Conservation (phyloP, 2,113 vertebrate species). For the Rhinoptilus africanus region DNA sequence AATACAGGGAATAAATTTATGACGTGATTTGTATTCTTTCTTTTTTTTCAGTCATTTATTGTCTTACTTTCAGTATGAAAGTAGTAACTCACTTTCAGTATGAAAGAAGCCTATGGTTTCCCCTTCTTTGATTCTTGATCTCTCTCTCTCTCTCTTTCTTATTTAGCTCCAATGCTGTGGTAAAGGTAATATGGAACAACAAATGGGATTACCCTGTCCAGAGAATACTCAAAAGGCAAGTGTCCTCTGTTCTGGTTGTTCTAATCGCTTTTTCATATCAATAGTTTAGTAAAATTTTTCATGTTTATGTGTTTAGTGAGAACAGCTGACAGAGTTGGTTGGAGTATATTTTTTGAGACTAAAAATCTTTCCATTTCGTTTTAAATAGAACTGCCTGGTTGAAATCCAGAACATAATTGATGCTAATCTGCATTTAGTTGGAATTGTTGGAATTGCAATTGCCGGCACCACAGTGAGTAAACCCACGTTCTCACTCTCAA, state of each 20-base stretch:
- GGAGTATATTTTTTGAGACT: neutral
- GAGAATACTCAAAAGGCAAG: slow-evolving; percentile 73
- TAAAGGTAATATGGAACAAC: slow-evolving; percentile 65
- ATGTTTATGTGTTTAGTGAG: neutral
- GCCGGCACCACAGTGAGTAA: slow-evolving; percentile 92
- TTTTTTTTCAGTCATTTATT: neutral
- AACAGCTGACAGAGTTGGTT: neutral
- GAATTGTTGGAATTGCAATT: slow-evolving; percentile 91
- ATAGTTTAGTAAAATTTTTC: neutral
- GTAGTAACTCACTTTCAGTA: neutral
- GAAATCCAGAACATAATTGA: slow-evolving; percentile 86
- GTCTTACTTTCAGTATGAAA: neutral
- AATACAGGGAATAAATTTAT: neutral
- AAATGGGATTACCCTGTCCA: slow-evolving; percentile 68
- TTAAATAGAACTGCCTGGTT: slow-evolving; percentile 82
- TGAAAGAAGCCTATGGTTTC: neutral
- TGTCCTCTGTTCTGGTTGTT: neutral
- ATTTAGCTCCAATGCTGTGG: slow-evolving; percentile 80
- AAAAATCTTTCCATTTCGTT: neutral
- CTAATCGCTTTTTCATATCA: neutral
- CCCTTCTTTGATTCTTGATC: neutral
- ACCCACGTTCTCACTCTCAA: neutral
- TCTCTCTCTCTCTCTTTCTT: neutral
- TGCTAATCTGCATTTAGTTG: slow-evolving; percentile 87
- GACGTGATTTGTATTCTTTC: neutral